Conservation (phyloP, 2,797 vertebrate genomes). For the Falco rusticolus region DNA sequence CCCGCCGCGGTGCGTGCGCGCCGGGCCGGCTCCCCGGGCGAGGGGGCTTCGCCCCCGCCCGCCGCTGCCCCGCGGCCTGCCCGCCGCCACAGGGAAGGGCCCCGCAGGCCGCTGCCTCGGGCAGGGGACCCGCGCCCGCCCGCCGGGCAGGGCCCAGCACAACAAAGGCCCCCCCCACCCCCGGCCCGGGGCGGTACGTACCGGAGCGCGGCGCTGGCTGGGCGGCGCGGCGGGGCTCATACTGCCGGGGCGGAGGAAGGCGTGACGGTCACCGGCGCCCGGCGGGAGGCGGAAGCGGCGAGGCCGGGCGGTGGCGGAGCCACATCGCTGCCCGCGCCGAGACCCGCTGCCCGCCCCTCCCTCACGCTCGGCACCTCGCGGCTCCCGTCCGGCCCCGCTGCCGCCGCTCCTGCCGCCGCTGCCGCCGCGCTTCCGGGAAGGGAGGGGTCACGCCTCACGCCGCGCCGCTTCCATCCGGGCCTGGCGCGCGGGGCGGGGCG, state of each 20-base stretch:
- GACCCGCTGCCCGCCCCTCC: neutral
- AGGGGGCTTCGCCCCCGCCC: too few relatives aligned
- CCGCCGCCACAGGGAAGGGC: too few relatives aligned
- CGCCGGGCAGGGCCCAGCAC: neutral
- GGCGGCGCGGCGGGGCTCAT: neutral
- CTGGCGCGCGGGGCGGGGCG: neutral
- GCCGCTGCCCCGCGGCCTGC: too few relatives aligned
- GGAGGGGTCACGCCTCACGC: neutral
- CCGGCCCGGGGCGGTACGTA: neutral
- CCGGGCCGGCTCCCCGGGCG: too few relatives aligned
- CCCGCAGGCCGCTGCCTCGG: neutral
- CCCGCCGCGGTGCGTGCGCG: too few relatives aligned
- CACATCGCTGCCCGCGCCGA: neutral
- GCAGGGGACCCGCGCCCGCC: neutral
- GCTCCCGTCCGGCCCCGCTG: neutral
- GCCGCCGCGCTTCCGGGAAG: conserved; percentile 8
- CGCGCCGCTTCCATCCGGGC: neutral
- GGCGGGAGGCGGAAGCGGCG: neutral
- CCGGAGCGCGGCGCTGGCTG: neutral
- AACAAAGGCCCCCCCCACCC: neutral
- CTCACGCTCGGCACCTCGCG: neutral
- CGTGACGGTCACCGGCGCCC: neutral
- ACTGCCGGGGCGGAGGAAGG: neutral
- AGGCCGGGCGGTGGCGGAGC: neutral
- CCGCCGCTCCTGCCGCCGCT: neutral